These are phyloP conservation scores for Bettongia penicillata DNA, from an alignment of 2,113 vertebrate species.

Conservation along the genomic window DNA sequence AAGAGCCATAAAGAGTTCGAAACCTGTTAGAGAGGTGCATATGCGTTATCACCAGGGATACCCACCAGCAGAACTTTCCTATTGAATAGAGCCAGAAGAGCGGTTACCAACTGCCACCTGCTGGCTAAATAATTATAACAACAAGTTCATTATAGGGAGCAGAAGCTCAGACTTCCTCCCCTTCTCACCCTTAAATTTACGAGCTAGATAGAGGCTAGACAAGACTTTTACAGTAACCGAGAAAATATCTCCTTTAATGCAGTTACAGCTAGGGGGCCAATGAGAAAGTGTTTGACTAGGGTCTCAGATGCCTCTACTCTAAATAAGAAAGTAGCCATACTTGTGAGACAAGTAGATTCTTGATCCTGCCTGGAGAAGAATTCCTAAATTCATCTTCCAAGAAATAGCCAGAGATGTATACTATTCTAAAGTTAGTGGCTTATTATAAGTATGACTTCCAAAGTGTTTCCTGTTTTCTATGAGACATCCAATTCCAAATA, in stretches of 20 bases:
- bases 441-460: background rate
- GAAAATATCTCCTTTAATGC: background rate
- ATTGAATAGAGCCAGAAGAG: background rate
- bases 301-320: background rate
- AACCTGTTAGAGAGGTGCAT: background rate
- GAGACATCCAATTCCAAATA: background rate
- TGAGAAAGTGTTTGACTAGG: background rate
- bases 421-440: background rate
- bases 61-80: background rate
- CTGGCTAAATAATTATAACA: background rate
- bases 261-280: background rate
- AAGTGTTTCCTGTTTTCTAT: background rate
- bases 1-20: background rate
- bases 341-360: background rate
- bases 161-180: background rate
- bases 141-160: background rate
- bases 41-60: background rate
- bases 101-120: background rate
- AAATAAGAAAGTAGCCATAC: background rate
- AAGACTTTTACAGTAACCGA: background rate
- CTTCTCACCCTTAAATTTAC: background rate
- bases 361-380: slow-evolving; percentile 39
- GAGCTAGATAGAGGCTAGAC: background rate
- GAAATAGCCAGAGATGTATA: slow-evolving; percentile 16
- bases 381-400: background rate